Percentiles rank a stretch among this genome's conserved stretches.
These are phyloP conservation scores for Plagodis dolabraria DNA, from an alignment of 2,888 invertebrate genomes.

Conservation along the genomic window DNA sequence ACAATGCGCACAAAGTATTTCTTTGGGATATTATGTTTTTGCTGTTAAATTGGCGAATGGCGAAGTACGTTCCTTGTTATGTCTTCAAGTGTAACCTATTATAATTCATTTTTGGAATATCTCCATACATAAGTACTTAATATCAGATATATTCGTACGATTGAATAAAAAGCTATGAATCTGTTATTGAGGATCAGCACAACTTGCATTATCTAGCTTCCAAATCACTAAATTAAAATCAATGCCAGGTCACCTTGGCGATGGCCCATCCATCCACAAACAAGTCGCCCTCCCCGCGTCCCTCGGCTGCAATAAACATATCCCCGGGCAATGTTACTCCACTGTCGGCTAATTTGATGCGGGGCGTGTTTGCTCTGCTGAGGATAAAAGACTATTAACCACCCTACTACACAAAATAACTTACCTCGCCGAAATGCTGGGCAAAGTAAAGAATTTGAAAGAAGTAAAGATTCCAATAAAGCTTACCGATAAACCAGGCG, in stretches of 20 bases:
- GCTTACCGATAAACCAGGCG: conserved; percentile 11
- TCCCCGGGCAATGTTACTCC: conserved; percentile 58
- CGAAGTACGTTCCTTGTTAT: too few relatives aligned
- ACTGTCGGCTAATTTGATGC: conserved; percentile 54
- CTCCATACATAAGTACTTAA: too few relatives aligned
- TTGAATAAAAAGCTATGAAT: too few relatives aligned
- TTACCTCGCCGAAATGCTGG: conserved; percentile 22
- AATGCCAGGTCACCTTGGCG: conserved; percentile 32
- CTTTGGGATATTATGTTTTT: too few relatives aligned
- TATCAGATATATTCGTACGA: too few relatives aligned
- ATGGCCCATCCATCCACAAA: conserved; percentile 4
- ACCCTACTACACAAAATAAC: conserved; percentile 3
- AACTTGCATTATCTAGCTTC: too few relatives aligned
- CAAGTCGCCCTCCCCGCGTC: conserved; percentile 22
- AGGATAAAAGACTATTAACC: conserved; percentile 38
- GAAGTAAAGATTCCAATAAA: conserved; percentile 19
- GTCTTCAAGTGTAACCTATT: too few relatives aligned
- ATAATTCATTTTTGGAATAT: too few relatives aligned
- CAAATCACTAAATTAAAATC: not conserved
- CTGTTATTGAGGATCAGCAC: too few relatives aligned
- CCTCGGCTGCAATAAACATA: conserved; percentile 55
- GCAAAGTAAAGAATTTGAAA: conserved; percentile 26
- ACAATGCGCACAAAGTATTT: too few relatives aligned
- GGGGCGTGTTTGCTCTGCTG: conserved; percentile 38
- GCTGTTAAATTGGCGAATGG: not conserved